These are phyloP conservation scores for Sebastes ruberrimus DNA, from an alignment of 2,797 vertebrate genomes.

Conservation along the genomic window DNA sequence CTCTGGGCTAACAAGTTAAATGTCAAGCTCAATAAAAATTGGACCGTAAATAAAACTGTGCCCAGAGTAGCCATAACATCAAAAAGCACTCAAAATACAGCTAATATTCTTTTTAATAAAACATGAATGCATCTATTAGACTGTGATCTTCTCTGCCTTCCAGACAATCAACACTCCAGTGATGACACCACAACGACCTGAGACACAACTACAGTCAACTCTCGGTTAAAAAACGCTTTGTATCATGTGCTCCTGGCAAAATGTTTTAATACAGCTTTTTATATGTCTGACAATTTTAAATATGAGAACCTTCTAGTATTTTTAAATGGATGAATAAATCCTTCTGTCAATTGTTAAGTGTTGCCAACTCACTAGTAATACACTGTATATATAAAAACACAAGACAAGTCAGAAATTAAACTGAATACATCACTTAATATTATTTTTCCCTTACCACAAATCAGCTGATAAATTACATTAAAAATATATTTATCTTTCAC, in stretches of 20 bases:
- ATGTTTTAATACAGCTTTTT: constrained; percentile 5
- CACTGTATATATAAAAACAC: not conserved
- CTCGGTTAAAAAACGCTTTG: constrained; percentile 12
- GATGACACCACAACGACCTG: constrained; percentile 7
- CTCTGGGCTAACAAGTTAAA: constrained; percentile 10
- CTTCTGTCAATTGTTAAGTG: constrained; percentile 1
- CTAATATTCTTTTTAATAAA: constrained; percentile 18
- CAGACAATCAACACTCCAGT: constrained; percentile 48
- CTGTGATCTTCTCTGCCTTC: constrained; percentile 29
- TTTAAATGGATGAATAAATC: constrained; percentile 51
- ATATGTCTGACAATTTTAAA: constrained; percentile 20
- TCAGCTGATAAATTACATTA: not conserved
- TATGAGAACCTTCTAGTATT: constrained; percentile 25
- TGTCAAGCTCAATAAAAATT: constrained; percentile 26
- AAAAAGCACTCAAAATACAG: not conserved
- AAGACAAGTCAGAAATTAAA: not conserved
- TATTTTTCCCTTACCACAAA: not conserved
- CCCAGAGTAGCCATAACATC: not conserved
- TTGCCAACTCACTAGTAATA: not conserved
- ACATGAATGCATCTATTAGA: not conserved
- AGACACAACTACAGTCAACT: not conserved
- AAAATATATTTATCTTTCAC: not conserved
- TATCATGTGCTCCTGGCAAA: constrained; percentile 8
- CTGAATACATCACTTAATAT: not conserved
- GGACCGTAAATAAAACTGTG: constrained; percentile 11